Conservation (phyloP, 2,888 invertebrate genomes). For the Plemyria rubiginata region DNA sequence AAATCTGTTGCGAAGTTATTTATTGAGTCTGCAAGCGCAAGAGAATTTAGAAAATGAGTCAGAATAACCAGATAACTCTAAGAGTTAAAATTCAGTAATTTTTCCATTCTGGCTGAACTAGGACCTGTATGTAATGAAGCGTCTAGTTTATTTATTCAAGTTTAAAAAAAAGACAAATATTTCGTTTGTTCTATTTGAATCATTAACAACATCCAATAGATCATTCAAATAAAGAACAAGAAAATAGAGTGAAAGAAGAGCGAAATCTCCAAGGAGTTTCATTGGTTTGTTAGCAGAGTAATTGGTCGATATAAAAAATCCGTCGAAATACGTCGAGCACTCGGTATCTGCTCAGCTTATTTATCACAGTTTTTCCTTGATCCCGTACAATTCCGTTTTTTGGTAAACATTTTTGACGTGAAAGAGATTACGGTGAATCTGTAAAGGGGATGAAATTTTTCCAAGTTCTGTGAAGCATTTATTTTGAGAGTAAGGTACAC, state of each 20-base stretch:
- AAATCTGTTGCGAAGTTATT: too few relatives aligned
- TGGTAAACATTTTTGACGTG: conserved; percentile 41
- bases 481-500: too few relatives aligned
- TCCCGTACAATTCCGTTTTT: conserved; percentile 36
- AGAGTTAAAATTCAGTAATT: too few relatives aligned
- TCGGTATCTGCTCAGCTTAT: conserved; percentile 37
- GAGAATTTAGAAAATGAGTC: too few relatives aligned
- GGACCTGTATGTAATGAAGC: too few relatives aligned
- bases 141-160: too few relatives aligned
- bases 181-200: not conserved
- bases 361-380: conserved; percentile 39
- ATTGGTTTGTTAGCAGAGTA: conserved; percentile 19
- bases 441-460: not conserved
- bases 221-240: conserved; percentile 2
- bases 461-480: not conserved
- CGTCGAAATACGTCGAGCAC: conserved; percentile 32
- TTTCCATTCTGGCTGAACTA: too few relatives aligned
- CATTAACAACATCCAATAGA: not conserved
- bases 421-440: conserved; percentile 31
- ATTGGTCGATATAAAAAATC: conserved; percentile 33
- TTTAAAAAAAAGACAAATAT: not conserved
- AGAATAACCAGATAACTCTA: too few relatives aligned
- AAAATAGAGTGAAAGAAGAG: conserved; percentile 1
- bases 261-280: conserved; percentile 1
- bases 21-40: too few relatives aligned